Percentiles rank a stretch among this genome's conserved stretches.
Evolutionary conservation across 2,888 invertebrate genomes (phyloP).

Genomic region (Acanthococcus lagerstroemiae): DNA sequence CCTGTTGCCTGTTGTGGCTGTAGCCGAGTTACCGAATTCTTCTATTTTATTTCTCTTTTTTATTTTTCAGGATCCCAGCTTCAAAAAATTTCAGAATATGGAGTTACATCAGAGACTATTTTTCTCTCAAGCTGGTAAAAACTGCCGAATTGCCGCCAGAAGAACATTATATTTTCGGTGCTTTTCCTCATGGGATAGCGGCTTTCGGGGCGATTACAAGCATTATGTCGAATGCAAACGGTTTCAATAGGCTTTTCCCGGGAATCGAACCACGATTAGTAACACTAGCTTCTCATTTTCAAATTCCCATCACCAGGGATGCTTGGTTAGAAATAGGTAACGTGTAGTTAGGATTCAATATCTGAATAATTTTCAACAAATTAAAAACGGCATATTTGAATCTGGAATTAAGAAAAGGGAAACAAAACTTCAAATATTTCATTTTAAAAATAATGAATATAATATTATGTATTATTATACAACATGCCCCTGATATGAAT

Average conservation of each 20-base stretch:
- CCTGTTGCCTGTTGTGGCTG: too few relatives aligned
- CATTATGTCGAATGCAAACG: slow-evolving; percentile 60
- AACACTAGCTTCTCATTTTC: slow-evolving; percentile 63
- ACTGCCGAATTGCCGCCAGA: slow-evolving; percentile 68
- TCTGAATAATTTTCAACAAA: slow-evolving; percentile 29
- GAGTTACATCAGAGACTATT: slow-evolving; percentile 67
- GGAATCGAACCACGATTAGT: slow-evolving; percentile 51
- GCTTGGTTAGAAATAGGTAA: slow-evolving; percentile 44
- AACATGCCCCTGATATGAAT: too few relatives aligned
- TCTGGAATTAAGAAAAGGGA: too few relatives aligned
- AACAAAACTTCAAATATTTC: too few relatives aligned
- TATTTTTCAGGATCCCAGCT: not conserved
- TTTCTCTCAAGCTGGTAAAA: slow-evolving; percentile 72
- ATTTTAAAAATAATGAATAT: too few relatives aligned
- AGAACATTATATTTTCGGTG: slow-evolving; percentile 73
- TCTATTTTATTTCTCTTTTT: too few relatives aligned
- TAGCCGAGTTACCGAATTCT: too few relatives aligned
- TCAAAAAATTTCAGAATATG: slow-evolving; percentile 43
- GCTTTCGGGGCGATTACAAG: slow-evolving; percentile 67
- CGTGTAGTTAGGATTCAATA: too few relatives aligned
- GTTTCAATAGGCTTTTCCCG: slow-evolving; percentile 50
- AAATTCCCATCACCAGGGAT: slow-evolving; percentile 61
- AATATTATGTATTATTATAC: too few relatives aligned
- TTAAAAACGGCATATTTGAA: too few relatives aligned
- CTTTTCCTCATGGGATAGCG: slow-evolving; percentile 84